Base-by-base conservation (phyloP, 2,888 invertebrate species). In the Ichneumoninae sp. region DNA sequence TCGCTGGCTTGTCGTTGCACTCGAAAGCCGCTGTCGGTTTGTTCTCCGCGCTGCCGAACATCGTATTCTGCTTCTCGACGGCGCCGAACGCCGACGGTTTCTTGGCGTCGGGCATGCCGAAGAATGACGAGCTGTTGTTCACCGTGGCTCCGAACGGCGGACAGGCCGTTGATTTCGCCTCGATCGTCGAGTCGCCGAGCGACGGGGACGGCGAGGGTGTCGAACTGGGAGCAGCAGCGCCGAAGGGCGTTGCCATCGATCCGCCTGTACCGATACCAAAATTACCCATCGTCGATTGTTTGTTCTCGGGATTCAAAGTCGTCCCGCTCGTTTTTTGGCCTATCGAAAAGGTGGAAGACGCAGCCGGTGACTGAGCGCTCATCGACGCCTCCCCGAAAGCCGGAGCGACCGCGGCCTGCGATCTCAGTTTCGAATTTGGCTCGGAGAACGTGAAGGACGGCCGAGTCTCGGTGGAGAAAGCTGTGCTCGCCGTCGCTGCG, bases 401-500 rank as follows among this genome's bases (percentile, higher is more conserved):
- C 10, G 74, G 70, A 2, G 66, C 16, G 8, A 80, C 0, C 36
- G 66, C 16, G 7, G 81, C 0, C 36, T 79, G 79, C 10, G 86
- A 33, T n/a, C 76, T 33, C 33, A 60, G 30, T 57, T 76, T 81
- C 0, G 79, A 57, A 60, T 87, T 87, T 13, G 86, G 78, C 7
- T 83, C 75, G 30, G 85, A 81, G 84, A 91, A 91, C 1, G 88
- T 85, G 54, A 89, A 90, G 3, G 87, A 77, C 30, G 87, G 70
- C 75, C 85, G 83, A 36, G 83, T 44, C 22, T 69, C 60, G 0
- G 66, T 22, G 10, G 77, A 40, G 60, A 60, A 40, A 66, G 65
- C 50, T 1, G 74, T 3, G 63, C 10, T 74, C 13, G n/a, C 13
- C 4, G 63, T 63, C 16, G 60, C 30, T 7, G 54, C 6, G n/a